Percentiles rank a stretch among this genome's conserved stretches.
Conservation (phyloP, 2,797 vertebrate genomes). For the Momotus momota region DNA sequence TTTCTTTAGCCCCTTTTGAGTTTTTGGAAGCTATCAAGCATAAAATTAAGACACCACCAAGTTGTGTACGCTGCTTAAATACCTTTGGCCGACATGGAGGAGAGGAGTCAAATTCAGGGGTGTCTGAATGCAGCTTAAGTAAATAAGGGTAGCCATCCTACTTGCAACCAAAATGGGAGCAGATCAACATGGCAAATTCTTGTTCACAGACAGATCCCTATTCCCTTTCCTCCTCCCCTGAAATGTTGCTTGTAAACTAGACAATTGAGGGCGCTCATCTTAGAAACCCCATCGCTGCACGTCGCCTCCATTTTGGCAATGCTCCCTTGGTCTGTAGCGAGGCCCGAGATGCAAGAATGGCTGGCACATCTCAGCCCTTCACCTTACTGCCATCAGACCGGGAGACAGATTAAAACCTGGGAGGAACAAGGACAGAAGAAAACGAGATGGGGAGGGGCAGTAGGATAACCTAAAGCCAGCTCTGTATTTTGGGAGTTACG, state of each 20-base stretch:
- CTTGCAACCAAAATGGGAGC: neutral
- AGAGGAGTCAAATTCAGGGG: neutral
- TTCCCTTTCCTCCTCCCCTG: neutral
- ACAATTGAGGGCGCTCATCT: neutral
- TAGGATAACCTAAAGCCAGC: neutral
- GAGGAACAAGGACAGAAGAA: neutral
- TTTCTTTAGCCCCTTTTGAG: neutral
- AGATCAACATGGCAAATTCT: neutral
- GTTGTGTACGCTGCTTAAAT: neutral
- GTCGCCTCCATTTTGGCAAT: neutral
- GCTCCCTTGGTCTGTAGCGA: neutral
- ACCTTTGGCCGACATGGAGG: neutral
- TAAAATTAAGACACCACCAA: neutral
- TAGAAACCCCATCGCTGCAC: neutral
- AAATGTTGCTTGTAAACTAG: neutral
- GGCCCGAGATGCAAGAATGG: fast-evolving
- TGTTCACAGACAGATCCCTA: neutral
- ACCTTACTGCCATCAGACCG: neutral
- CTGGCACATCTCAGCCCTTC: neutral
- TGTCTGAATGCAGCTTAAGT: neutral
- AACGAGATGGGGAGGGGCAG: neutral
- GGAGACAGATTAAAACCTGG: neutral
- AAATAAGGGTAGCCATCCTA: neutral
- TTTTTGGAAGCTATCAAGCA: neutral
- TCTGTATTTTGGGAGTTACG: neutral